Conservation (phyloP, 2,113 vertebrate genomes). For the Taurulus bubalis region DNA sequence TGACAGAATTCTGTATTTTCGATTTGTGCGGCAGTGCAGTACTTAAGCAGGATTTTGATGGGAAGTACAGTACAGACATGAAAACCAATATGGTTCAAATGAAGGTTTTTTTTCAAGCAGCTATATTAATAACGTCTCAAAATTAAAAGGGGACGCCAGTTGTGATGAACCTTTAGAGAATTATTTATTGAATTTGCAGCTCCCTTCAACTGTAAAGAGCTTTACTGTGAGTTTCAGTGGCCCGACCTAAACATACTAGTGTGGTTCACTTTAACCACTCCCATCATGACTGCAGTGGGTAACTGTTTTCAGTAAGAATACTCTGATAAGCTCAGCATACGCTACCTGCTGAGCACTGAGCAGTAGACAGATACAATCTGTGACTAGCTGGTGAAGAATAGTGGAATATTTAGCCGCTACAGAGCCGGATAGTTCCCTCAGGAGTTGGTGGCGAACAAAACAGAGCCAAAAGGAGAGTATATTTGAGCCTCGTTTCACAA, state of each 20-base stretch:
- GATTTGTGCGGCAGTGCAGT: constrained; percentile 8
- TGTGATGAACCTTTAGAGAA: not conserved
- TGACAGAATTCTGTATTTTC: constrained; percentile 54
- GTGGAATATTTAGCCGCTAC: not conserved
- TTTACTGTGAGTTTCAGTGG: not conserved
- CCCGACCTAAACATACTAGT: not conserved
- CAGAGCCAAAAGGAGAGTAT: not conserved
- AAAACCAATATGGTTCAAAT: not conserved
- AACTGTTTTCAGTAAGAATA: not conserved
- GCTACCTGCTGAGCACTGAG: not conserved
- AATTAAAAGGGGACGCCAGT: no score
- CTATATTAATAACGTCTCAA: not conserved
- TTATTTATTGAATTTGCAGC: not conserved
- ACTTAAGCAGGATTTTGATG: constrained; percentile 19
- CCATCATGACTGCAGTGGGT: not conserved
- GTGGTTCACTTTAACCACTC: not conserved
- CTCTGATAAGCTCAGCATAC: not conserved
- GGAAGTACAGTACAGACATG: not conserved
- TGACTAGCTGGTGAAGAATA: not conserved
- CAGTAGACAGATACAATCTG: not conserved
- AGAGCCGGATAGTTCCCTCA: not conserved
- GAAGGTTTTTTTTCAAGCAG: not conserved
- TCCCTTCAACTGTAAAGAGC: not conserved
- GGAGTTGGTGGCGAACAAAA: not conserved
- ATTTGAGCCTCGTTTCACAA: not conserved